Evolutionary conservation across 2,797 vertebrate genomes (phyloP).

Genomic region (Squalus acanthias): DNA sequence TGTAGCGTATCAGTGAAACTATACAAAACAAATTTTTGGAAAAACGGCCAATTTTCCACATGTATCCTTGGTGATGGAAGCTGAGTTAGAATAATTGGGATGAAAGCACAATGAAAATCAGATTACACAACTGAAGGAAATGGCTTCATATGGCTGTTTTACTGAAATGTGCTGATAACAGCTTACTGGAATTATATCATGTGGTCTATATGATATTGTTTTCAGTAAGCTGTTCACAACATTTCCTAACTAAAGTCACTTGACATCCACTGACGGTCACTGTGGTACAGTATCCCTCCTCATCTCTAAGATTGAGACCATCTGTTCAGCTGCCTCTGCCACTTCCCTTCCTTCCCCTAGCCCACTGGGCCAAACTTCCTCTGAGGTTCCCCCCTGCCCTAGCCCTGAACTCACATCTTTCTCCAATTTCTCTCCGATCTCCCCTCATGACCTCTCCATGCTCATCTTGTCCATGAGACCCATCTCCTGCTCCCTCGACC

Average conservation of each 20-base stretch:
- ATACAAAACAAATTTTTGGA: not conserved
- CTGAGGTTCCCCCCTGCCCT: too few relatives aligned
- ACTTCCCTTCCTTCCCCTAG: too few relatives aligned
- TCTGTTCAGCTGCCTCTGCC: too few relatives aligned
- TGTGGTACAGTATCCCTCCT: not conserved
- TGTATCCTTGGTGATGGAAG: not conserved
- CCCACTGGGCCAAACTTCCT: too few relatives aligned
- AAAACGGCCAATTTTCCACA: not conserved
- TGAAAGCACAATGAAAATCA: not conserved
- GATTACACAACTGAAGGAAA: not conserved
- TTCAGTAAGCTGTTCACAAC: not conserved
- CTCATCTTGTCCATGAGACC: too few relatives aligned
- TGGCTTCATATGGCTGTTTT: not conserved
- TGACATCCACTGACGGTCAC: not conserved
- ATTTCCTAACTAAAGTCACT: not conserved
- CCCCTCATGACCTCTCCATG: too few relatives aligned
- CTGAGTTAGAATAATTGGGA: not conserved
- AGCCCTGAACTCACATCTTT: too few relatives aligned
- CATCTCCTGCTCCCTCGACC: too few relatives aligned
- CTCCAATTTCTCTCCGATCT: too few relatives aligned
- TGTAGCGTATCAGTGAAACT: not conserved
- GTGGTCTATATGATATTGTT: not conserved
- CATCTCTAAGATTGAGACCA: not conserved
- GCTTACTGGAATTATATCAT: not conserved
- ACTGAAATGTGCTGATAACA: not conserved